A percentile compares a stretch with the other conserved stretches of the same genome.
Conservation (phyloP, 2,797 vertebrate genomes). For the Zenarchopterus dispar region DNA sequence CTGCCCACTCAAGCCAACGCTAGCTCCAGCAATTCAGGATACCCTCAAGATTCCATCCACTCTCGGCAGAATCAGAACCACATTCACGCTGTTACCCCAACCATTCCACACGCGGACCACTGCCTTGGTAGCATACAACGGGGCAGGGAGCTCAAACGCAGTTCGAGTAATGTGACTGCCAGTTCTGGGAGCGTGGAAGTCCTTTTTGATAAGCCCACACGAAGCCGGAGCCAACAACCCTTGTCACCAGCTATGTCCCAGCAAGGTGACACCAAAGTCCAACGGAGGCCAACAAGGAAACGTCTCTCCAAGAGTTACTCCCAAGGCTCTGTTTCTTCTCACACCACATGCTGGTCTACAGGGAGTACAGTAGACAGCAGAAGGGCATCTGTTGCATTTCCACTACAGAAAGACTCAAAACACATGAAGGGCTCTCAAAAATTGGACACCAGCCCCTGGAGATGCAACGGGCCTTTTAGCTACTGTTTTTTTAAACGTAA, state of each 20-base stretch:
- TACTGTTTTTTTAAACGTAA: conserved; percentile 93
- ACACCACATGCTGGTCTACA: conserved; percentile 78
- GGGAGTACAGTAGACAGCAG: conserved; percentile 81
- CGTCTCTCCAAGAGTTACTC: conserved; percentile 93
- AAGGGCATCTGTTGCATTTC: conserved; percentile 78
- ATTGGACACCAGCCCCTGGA: conserved; percentile 89
- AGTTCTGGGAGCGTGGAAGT: conserved; percentile 83
- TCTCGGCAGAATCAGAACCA: conserved; percentile 84
- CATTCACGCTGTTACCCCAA: conserved; percentile 78
- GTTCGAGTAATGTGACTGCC: conserved; percentile 84
- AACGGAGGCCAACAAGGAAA: conserved; percentile 87
- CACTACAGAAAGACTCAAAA: conserved; percentile 87
- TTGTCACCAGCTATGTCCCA: conserved; percentile 69
- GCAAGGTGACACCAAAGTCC: conserved; percentile 78
- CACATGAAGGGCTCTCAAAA: conserved; percentile 87
- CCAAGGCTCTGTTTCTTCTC: conserved; percentile 88
- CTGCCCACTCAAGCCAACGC: conserved; percentile 57
- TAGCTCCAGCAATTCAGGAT: conserved; percentile 85
- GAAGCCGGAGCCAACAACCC: conserved; percentile 79
- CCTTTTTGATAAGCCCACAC: conserved; percentile 84
- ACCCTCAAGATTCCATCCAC: conserved; percentile 82
- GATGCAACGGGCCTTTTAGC: conserved; percentile 92
- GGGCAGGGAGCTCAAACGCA: conserved; percentile 86
- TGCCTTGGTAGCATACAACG: conserved; percentile 83
- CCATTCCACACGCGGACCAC: conserved; percentile 77